A percentile compares a stretch with the other conserved stretches of the same genome.
phyloP scores from a whole-genome alignment of 2,113 vertebrate species.

The Parotia lawesii region DNA sequence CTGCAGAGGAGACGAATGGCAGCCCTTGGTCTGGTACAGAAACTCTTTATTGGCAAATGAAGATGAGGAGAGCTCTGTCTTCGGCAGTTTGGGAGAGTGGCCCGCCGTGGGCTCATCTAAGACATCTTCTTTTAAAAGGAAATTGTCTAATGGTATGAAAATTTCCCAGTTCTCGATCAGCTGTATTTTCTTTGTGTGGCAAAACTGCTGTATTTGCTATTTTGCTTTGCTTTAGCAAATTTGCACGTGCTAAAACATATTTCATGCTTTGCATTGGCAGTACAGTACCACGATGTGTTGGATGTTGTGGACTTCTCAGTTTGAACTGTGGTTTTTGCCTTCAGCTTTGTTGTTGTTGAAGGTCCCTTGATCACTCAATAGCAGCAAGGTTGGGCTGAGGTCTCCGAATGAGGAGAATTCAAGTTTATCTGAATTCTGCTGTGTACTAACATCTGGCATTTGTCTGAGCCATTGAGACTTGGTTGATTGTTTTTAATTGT shows the following conservation, averaged over 20 bases:
- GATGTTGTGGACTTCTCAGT: neutral
- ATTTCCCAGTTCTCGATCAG: neutral
- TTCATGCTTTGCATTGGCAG: neutral
- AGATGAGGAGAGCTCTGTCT: constrained; percentile 78
- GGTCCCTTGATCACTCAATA: neutral
- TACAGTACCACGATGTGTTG: neutral
- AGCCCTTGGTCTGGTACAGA: constrained; percentile 79
- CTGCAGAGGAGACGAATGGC: constrained; percentile 79
- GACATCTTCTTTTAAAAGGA: constrained; percentile 65
- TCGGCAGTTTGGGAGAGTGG: constrained; percentile 67
- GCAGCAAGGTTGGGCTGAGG: neutral
- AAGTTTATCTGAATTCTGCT: neutral
- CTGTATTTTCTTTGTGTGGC: neutral
- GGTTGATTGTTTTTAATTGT: neutral
- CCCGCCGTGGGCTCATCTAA: constrained; percentile 51
- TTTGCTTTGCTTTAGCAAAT: neutral
- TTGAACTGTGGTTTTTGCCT: neutral
- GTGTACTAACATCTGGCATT: neutral
- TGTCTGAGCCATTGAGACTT: neutral
- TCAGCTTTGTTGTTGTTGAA: neutral
- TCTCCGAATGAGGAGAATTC: neutral
- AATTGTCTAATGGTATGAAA: constrained; percentile 71
- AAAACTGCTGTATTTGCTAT: neutral
- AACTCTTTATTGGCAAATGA: constrained; percentile 80
- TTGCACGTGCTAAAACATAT: neutral